A percentile compares a stretch with the other conserved stretches of the same genome.
These are phyloP conservation scores for Eriocheir sinensis DNA, from an alignment of 1,140 invertebrate genomes.

Conservation along the genomic window DNA sequence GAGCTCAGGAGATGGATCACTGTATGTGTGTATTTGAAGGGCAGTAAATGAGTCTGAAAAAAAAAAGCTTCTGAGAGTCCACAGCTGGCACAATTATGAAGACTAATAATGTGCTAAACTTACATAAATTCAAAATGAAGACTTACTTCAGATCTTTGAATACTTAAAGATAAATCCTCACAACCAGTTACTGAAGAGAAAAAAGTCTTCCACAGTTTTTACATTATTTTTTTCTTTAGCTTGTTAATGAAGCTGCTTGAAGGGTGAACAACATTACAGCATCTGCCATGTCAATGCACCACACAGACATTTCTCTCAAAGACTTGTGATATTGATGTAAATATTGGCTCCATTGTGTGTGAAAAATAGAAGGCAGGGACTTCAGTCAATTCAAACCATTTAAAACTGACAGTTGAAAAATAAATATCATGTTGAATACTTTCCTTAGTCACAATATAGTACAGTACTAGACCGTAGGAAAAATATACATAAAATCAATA, in stretches of 20 bases:
- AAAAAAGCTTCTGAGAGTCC: background rate
- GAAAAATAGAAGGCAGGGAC: background rate
- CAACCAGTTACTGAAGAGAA: too few species aligned
- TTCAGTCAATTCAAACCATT: background rate
- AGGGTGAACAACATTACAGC: background rate
- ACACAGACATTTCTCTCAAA: background rate
- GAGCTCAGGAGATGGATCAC: background rate
- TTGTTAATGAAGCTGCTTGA: background rate
- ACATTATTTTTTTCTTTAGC: background rate
- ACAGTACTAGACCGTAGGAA: conserved; percentile 5
- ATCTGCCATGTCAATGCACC: background rate
- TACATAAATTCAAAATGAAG: background rate
- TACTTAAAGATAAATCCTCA: too few species aligned
- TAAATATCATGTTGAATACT: background rate
- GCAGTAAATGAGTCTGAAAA: background rate
- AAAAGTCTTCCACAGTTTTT: background rate
- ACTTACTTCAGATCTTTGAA: too few species aligned
- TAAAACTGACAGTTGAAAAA: background rate
- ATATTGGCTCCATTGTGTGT: background rate
- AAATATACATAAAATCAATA: conserved; percentile 19
- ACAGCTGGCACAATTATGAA: background rate
- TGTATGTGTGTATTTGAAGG: conserved; percentile 49
- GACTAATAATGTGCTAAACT: background rate
- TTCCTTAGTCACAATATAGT: background rate
- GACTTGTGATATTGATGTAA: background rate